Evolutionary conservation across 2,888 invertebrate genomes (phyloP).

Genomic region (Lampropteryx suffumata): DNA sequence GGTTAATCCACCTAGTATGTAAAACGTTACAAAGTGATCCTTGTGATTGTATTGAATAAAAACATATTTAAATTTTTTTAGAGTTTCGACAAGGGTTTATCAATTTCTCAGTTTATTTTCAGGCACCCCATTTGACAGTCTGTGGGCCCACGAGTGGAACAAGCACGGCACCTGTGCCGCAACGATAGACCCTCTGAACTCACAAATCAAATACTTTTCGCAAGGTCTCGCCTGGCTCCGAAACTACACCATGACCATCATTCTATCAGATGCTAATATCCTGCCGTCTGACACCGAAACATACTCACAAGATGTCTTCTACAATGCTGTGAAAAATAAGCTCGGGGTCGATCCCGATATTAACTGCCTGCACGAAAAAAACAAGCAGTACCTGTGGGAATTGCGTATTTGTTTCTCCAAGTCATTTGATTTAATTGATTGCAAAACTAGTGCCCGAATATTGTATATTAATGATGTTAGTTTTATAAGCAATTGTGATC

Average conservation of each 20-base stretch:
- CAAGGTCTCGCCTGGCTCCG: constrained; percentile 84
- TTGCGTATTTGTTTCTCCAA: constrained; percentile 89
- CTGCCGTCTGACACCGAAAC: constrained; percentile 52
- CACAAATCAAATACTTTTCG: constrained; percentile 86
- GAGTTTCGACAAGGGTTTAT: no score
- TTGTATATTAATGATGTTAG: neutral
- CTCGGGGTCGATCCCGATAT: constrained; percentile 84
- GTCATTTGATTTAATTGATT: constrained; percentile 83
- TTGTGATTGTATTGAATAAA: no score
- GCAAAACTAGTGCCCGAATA: constrained; percentile 50
- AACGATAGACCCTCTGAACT: constrained; percentile 74
- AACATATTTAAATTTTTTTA: no score
- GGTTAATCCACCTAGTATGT: no score
- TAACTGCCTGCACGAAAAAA: constrained; percentile 83
- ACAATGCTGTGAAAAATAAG: constrained; percentile 67
- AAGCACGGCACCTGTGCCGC: constrained; percentile 92
- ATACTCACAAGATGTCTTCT: constrained; percentile 35
- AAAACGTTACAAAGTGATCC: no score
- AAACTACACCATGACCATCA: constrained; percentile 82
- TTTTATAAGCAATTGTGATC: constrained; percentile 30
- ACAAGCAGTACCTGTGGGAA: constrained; percentile 85
- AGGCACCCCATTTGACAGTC: constrained; percentile 71
- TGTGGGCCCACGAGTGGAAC: constrained; percentile 91
- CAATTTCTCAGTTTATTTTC: no score
- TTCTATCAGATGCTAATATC: constrained; percentile 81